These are phyloP conservation scores for Astropecten irregularis DNA, from an alignment of 53 echinoderm and acorn worm species.

Conservation along the genomic window DNA sequence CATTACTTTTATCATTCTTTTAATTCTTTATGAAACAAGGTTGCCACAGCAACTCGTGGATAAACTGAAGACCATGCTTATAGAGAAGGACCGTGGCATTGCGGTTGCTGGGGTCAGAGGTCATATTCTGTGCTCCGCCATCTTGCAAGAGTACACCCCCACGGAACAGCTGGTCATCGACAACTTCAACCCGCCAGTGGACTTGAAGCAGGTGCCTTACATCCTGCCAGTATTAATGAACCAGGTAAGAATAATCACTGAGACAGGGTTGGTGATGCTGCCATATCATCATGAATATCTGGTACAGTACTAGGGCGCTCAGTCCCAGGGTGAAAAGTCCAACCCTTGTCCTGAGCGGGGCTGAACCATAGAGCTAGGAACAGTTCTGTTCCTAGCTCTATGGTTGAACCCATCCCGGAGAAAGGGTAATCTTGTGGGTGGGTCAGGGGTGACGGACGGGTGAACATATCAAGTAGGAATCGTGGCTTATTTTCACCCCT, in stretches of 20 bases:
- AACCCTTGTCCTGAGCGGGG: too few relatives aligned
- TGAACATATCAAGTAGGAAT: too few relatives aligned
- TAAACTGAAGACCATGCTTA: conserved; percentile 8
- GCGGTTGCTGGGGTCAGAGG: conserved; percentile 1
- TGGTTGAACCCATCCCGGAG: too few relatives aligned
- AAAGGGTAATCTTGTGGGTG: too few relatives aligned
- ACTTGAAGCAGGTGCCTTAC: conserved; percentile 52
- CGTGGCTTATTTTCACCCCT: too few relatives aligned
- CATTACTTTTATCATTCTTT: too few relatives aligned
- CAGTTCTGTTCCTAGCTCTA: too few relatives aligned
- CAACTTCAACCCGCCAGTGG: conserved; percentile 46
- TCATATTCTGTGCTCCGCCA: conserved; percentile 57
- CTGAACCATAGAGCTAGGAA: too few relatives aligned
- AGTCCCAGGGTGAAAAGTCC: too few relatives aligned
- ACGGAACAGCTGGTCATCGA: conserved; percentile 52
- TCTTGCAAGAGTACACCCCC: conserved; percentile 78
- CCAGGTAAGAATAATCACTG: conserved; percentile 25
- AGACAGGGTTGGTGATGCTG: not conserved
- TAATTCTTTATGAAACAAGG: too few relatives aligned
- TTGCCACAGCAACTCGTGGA: conserved; percentile 31
- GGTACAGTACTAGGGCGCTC: too few relatives aligned
- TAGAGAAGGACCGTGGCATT: conserved; percentile 7
- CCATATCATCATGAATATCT: not conserved
- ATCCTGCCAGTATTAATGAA: conserved; percentile 53
- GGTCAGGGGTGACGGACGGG: too few relatives aligned